Evolutionary conservation across 2,888 invertebrate genomes (phyloP).

Genomic region (Empis livida): DNA sequence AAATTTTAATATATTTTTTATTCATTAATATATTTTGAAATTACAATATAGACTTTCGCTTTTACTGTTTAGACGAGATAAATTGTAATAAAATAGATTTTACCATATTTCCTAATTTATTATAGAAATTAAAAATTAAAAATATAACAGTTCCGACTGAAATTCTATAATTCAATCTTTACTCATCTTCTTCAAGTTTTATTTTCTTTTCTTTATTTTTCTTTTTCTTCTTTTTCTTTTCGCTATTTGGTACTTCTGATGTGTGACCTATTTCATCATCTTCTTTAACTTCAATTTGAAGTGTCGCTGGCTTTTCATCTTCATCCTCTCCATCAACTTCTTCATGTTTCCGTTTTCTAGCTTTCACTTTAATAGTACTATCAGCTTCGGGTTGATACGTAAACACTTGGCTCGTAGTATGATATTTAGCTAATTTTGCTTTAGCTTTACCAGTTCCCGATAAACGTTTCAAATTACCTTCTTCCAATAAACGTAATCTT

Average conservation of each 20-base stretch:
- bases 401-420: slow-evolving; percentile 55
- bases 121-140: too few species aligned
- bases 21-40: too few species aligned
- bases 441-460: slow-evolving; percentile 83
- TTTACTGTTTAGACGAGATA: too few species aligned
- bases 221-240: neutral
- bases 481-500: slow-evolving; percentile 66
- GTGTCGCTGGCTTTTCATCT: slow-evolving; percentile 1
- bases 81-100: too few species aligned
- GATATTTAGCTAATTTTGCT: slow-evolving; percentile 88
- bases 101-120: too few species aligned
- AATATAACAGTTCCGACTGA: too few species aligned
- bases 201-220: neutral
- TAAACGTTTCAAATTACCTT: slow-evolving; percentile 66
- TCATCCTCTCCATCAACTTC: slow-evolving; percentile 24
- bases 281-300: neutral
- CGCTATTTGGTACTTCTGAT: neutral
- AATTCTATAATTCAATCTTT: neutral
- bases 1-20: too few species aligned
- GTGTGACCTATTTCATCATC: too few species aligned
- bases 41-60: too few species aligned
- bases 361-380: slow-evolving; percentile 51
- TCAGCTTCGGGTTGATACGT: slow-evolving; percentile 70
- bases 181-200: neutral
- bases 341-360: slow-evolving; percentile 39